Evolutionary conservation across 2,113 vertebrate genomes (phyloP), one percentile per base, ranked within the genome.

Genomic region (Ammospiza nelsoni): DNA sequence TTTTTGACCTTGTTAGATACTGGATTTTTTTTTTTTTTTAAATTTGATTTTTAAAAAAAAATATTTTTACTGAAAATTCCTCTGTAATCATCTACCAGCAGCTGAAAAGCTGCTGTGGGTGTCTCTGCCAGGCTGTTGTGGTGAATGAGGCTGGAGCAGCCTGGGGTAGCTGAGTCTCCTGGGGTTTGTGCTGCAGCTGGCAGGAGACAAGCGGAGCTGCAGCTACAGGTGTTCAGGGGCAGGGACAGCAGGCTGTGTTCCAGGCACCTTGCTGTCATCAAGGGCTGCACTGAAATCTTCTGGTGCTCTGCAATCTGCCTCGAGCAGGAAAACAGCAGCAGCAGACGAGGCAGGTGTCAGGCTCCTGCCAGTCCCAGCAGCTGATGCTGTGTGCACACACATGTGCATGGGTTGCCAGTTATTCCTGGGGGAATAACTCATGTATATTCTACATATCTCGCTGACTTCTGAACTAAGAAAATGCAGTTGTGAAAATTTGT

Each of bases 181-280:
- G 87, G 87, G 88, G 41, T 86, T 97, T 81, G 54, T 71, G 92
- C 95, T 97, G 97, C 95, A 94, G 71, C 91, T 97, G 79, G 57
- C 96, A 93, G 92, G 73, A 97, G 96, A 95, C 78, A 87, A 91
- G 85, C 66, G 96, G 85, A 95, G 91, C 79, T 85, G 25, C 76
- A 93, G 89, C 93, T 90, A 35, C 86, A 96, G 11, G n/a, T 66
- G 84, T 91, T 89, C 75, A 39, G 90, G 92, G 77, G 41, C 82
- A 89, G 46, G 41, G 90, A 83, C 94, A 82, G 46, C 67, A 96
- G 93, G 48, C 67, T 95, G 81, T 54, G 84, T 82, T 94, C 65
- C 86, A 83, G 68, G 81, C 37, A 84, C 87, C 69, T 83, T 91
- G 39, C 74, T 96, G 74, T 94, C 86, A 65, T 93, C 61, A 48